A percentile compares a stretch with the other conserved stretches of the same genome.
These are phyloP conservation scores for Cyanocitta stelleri DNA, from an alignment of 2,113 vertebrate species.

Conservation along the genomic window DNA sequence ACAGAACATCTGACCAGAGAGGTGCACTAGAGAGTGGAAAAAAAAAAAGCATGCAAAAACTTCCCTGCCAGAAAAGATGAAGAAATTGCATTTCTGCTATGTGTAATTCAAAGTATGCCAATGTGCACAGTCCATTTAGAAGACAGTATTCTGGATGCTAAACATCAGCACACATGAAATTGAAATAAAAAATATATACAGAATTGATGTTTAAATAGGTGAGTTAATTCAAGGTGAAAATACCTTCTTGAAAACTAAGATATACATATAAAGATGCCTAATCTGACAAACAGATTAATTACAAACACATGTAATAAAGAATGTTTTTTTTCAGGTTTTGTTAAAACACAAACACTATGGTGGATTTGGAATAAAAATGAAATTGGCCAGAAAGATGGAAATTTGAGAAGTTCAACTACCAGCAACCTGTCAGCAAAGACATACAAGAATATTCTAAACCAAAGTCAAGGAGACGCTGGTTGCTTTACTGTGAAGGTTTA, in stretches of 20 bases:
- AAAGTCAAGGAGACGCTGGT: neutral
- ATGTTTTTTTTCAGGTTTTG: neutral
- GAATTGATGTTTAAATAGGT: neutral
- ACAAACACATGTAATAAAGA: neutral
- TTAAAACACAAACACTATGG: neutral
- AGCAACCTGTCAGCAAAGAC: neutral
- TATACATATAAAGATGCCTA: neutral
- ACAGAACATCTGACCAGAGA: neutral
- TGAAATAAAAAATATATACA: neutral
- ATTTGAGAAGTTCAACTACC: neutral
- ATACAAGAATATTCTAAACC: neutral
- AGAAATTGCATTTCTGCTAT: neutral
- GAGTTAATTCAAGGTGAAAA: neutral
- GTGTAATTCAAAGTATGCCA: neutral
- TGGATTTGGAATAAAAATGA: neutral
- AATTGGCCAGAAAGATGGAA: neutral
- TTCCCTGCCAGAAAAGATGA: neutral
- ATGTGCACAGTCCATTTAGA: neutral
- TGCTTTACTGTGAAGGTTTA: neutral
- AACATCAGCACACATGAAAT: neutral
- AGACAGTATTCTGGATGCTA: neutral
- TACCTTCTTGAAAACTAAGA: neutral
- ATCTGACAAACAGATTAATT: neutral
- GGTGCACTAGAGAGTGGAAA: accelerated
- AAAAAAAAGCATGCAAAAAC: neutral